These are phyloP conservation scores for Drosophila robusta DNA, from an alignment of 2,888 invertebrate genomes.

Conservation along the genomic window DNA sequence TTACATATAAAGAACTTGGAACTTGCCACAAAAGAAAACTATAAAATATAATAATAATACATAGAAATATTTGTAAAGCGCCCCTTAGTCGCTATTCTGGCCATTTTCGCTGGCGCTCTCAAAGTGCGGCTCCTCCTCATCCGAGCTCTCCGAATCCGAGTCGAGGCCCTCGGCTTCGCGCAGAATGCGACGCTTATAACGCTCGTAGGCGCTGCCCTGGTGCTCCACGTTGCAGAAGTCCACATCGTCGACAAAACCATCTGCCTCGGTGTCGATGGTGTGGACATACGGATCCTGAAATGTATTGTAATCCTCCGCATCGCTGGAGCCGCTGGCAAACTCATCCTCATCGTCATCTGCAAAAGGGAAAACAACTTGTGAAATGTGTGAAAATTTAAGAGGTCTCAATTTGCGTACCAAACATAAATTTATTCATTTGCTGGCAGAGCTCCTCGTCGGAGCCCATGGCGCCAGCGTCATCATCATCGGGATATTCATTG, in stretches of 20 bases:
- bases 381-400: not conserved
- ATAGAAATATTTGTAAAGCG: not conserved
- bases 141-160: slow-evolving; percentile 40
- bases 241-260: slow-evolving; percentile 83
- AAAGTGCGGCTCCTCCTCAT: slow-evolving; percentile 34
- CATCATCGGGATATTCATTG: slow-evolving; percentile 92
- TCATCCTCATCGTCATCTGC: slow-evolving; percentile 70
- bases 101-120: slow-evolving; percentile 55
- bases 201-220: slow-evolving; percentile 89
- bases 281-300: slow-evolving; percentile 84
- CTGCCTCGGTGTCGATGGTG: slow-evolving; percentile 83
- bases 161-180: slow-evolving; percentile 48
- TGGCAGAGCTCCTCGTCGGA: slow-evolving; percentile 87
- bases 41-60: not conserved
- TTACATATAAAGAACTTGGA: slow-evolving; percentile 1
- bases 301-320: slow-evolving; percentile 72
- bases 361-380: not conserved
- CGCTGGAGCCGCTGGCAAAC: slow-evolving; percentile 67
- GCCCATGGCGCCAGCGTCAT: slow-evolving; percentile 86
- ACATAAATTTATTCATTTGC: slow-evolving; percentile 86
- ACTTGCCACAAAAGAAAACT: not conserved
- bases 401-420: slow-evolving; percentile 67
- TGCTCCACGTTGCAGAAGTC: slow-evolving; percentile 86
- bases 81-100: slow-evolving; percentile 16
- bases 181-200: slow-evolving; percentile 87